Evolutionary conservation across 2,797 vertebrate species (phyloP), one percentile per base, ranked within the genome.

Genomic region (Sciaenops ocellatus): DNA sequence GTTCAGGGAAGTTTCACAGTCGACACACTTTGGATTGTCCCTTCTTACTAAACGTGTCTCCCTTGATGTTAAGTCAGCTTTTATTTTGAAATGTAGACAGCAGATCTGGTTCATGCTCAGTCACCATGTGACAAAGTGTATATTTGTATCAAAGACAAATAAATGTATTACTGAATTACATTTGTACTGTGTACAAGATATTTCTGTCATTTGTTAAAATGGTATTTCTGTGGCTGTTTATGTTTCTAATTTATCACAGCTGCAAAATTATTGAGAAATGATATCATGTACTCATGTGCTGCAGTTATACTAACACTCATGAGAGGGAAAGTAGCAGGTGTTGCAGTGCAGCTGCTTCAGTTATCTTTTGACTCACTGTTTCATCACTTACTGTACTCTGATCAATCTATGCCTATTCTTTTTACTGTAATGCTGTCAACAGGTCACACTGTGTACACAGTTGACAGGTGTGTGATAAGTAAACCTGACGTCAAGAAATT

Each of bases 11-110:
- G 46, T 71, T 76, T 66, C 41, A 1, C 13, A 6, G 0, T 82
- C 76, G 13, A 3, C 3, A 71, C 62, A 82, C 38, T 44, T 30
- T 51, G 52, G 51, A 2, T 48, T 72, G n/a, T 62, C 46, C 64
- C 30, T 9, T 7, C 5, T 70, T 20, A 2, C 17, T 15, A 2
- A 30, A 22, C 34, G 5, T 18, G 13, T 41, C 4, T 67, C 10
- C 15, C 11, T 68, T 50, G 13, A 13, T 24, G 13, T 47, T 11
- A 10, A 44, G 5, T n/a, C 44, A 62, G 0, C 26, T 1, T 51
- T 64, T 41, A 15, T 20, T 30, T 28, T 38, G 1, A 64, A 67
- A 10, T 63, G 16, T 55, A 46, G 16, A 34, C 16, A n/a, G 0
- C 13, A 20, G 17, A 11, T 57, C 20, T 22, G 28, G 6, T 26